These are phyloP conservation scores for Brevimyrus niger DNA, from an alignment of 2,113 vertebrate species.

Conservation along the genomic window DNA sequence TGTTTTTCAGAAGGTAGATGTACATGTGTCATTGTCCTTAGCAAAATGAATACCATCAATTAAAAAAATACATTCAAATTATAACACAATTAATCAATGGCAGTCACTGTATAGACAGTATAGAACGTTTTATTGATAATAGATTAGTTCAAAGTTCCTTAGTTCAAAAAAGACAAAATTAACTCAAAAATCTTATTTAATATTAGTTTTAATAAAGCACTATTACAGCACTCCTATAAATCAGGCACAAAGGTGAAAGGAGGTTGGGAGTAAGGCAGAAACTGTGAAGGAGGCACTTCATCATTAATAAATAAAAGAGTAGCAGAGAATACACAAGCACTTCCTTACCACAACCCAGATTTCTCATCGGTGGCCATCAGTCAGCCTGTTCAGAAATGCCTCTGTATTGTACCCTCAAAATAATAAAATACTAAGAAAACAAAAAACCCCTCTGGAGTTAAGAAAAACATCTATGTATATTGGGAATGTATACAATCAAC, in stretches of 20 bases:
- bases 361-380: not conserved
- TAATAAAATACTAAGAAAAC: not conserved
- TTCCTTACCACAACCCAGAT: constrained; percentile 2
- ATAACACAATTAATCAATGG: not conserved
- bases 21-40: not conserved
- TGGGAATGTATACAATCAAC: not conserved
- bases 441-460: not conserved
- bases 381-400: not conserved
- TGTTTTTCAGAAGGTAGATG: not conserved
- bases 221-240: not conserved
- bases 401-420: not conserved
- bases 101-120: not conserved
- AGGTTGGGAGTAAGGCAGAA: not conserved
- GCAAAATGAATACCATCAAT: not conserved
- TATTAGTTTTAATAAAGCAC: not conserved
- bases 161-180: not conserved
- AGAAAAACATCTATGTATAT: not conserved
- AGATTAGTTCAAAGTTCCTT: not conserved
- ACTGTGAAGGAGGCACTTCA: not conserved
- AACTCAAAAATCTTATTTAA: not conserved
- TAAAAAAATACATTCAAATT: not conserved
- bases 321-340: not conserved
- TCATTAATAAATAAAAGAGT: constrained; percentile 6
- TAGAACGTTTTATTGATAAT: not conserved
- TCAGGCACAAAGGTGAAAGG: not conserved